These are phyloP conservation scores for Pemphredon lugubris DNA, from an alignment of 2,888 invertebrate species.

Conservation along the genomic window DNA sequence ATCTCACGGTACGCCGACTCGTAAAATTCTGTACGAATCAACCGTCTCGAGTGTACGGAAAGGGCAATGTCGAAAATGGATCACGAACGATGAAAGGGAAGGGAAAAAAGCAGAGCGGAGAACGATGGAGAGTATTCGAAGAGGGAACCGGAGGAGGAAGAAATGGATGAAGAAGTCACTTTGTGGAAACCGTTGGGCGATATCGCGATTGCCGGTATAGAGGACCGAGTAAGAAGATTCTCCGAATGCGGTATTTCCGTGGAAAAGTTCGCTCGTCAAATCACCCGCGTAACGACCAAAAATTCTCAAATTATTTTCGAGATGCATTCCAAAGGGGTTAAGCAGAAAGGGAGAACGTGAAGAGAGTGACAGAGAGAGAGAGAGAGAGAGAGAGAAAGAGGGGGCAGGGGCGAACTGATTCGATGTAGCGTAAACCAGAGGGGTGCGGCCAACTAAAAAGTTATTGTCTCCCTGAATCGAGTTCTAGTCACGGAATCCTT, in stretches of 20 bases:
- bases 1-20: slow-evolving; percentile 48
- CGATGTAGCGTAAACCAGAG: not conserved
- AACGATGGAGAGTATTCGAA: not conserved
- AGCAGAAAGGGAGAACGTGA: too few relatives aligned
- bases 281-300: slow-evolving; percentile 47
- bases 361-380: too few relatives aligned
- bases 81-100: slow-evolving; percentile 32
- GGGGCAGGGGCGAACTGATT: not conserved
- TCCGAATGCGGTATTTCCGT: slow-evolving; percentile 36
- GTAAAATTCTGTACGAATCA: slow-evolving; percentile 59
- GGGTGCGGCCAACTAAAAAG: slow-evolving; percentile 19
- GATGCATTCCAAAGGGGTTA: too few relatives aligned
- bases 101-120: not conserved
- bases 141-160: not conserved
- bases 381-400: not conserved
- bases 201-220: slow-evolving; percentile 25
- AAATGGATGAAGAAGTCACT: slow-evolving; percentile 33
- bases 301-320: slow-evolving; percentile 55
- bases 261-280: slow-evolving; percentile 34
- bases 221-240: slow-evolving; percentile 43
- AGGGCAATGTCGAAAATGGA: slow-evolving; percentile 38
- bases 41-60: slow-evolving; percentile 44
- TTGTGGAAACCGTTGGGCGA: slow-evolving; percentile 29
- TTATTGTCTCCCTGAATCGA: slow-evolving; percentile 28
- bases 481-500: slow-evolving; percentile 12